Percentiles rank a stretch among this genome's conserved stretches.
phyloP scores from a whole-genome alignment of 1,140 invertebrate species.

The Drosophila ohnishii region DNA sequence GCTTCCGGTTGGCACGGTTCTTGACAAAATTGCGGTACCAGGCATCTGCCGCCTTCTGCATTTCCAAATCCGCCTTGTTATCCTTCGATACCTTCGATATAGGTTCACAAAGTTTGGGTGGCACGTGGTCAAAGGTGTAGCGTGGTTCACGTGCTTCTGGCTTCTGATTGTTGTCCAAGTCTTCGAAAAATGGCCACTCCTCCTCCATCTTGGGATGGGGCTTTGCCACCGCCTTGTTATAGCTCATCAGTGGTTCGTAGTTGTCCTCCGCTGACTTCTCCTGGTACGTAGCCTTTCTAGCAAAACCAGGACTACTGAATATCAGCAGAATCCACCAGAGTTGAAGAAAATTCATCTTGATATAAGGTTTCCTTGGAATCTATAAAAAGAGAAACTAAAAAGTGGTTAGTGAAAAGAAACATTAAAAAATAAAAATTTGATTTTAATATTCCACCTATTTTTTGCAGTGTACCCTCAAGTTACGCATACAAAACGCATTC shows the following conservation, averaged over 20 bases:
- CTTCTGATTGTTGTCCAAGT: neutral
- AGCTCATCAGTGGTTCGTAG: neutral
- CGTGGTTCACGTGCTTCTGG: neutral
- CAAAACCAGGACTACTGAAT: neutral
- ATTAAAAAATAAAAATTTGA: no score
- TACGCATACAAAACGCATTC: constrained; percentile 4
- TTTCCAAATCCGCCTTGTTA: neutral
- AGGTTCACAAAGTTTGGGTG: no score
- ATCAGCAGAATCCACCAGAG: neutral
- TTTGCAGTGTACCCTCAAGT: neutral
- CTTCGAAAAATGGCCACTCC: neutral
- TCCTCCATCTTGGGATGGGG: neutral
- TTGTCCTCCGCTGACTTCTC: neutral
- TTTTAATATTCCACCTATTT: neutral
- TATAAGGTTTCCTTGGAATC: no score
- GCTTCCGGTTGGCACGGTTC: neutral
- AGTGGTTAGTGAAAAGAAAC: neutral
- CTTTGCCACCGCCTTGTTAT: no score
- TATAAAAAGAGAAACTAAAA: neutral
- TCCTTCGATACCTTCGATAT: neutral
- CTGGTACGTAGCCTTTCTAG: no score
- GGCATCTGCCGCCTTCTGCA: neutral
- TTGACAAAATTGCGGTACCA: neutral
- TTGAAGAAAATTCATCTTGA: neutral
- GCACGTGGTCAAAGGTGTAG: neutral